Percentiles rank a stretch among this genome's conserved stretches.
Conservation (phyloP, 2,113 vertebrate species). For the Gasterosteus aculeatus region DNA sequence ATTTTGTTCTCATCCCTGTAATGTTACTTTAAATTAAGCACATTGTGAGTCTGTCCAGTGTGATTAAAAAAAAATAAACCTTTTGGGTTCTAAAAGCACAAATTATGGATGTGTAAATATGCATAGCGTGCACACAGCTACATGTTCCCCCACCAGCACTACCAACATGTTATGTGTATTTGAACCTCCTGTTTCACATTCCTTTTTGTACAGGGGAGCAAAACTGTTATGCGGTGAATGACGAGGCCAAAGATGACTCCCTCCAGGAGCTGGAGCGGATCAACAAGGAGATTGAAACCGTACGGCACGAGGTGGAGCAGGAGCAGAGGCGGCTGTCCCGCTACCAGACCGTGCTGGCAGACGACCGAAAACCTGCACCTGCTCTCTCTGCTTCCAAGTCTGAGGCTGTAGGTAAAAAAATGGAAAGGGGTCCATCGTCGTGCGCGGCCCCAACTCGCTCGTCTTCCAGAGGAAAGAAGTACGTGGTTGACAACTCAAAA, state of each 20-base stretch:
- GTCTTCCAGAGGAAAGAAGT: constrained; percentile 61
- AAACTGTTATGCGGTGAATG: constrained; percentile 9
- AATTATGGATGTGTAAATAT: not conserved
- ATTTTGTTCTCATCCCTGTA: not conserved
- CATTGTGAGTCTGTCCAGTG: no score
- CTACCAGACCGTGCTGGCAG: constrained; percentile 63
- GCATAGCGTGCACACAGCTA: not conserved
- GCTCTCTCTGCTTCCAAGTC: constrained; percentile 1
- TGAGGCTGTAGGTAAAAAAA: constrained; percentile 30
- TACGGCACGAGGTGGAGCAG: constrained; percentile 79
- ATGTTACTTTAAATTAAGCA: not conserved
- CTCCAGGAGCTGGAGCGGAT: constrained; percentile 76
- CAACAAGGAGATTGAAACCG: constrained; percentile 79
- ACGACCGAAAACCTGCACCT: not conserved
- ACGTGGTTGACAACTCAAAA: constrained; percentile 75
- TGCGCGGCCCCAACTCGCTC: constrained; percentile 11
- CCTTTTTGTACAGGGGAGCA: constrained; percentile 45
- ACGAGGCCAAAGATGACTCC: constrained; percentile 46
- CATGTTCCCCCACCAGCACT: not conserved
- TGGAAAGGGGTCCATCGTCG: constrained; percentile 25
- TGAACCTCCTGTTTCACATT: not conserved
- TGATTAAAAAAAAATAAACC: no score
- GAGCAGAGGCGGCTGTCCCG: constrained; percentile 74
- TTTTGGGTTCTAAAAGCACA: not conserved
- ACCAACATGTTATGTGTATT: not conserved